Evolutionary conservation across 2,113 vertebrate species (phyloP).

Genomic region (Ictidomys tridecemlineatus): DNA sequence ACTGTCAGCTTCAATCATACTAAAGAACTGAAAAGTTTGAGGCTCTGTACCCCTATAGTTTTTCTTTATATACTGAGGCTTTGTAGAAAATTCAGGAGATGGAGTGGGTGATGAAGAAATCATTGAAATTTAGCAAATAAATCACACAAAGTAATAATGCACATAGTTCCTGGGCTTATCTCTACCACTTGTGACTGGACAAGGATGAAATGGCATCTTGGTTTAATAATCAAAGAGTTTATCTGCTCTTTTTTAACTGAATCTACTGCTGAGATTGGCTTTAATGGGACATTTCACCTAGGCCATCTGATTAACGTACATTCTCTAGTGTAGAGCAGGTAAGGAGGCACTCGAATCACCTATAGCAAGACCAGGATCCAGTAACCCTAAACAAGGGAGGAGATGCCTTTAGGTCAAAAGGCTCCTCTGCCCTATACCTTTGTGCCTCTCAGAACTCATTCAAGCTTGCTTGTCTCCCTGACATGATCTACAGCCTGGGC

Average conservation of each 20-base stretch:
- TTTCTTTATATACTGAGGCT: slow-evolving; percentile 51
- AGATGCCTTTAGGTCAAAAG: slow-evolving; percentile 20
- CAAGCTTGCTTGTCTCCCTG: background rate
- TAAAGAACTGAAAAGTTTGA: slow-evolving; percentile 10
- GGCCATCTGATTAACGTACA: slow-evolving; percentile 6
- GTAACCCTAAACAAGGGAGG: slow-evolving; percentile 8
- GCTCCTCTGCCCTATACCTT: background rate
- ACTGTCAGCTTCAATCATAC: slow-evolving; percentile 40
- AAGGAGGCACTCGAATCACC: background rate
- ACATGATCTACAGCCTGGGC: background rate
- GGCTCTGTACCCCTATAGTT: background rate
- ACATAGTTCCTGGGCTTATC: slow-evolving; percentile 31
- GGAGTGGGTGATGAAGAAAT: slow-evolving; percentile 18
- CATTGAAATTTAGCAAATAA: slow-evolving; percentile 45
- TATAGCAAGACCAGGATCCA: slow-evolving; percentile 20
- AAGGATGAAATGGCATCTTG: slow-evolving; percentile 54
- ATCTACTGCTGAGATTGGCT: slow-evolving; percentile 51
- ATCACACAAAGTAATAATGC: slow-evolving; percentile 40
- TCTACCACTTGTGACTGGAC: slow-evolving; percentile 16
- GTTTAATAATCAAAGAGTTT: slow-evolving; percentile 45
- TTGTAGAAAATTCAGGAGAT: slow-evolving; percentile 44
- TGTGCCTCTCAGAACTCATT: background rate
- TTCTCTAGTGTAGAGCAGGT: slow-evolving; percentile 29
- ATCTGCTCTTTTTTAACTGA: slow-evolving; percentile 33
- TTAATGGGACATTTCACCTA: slow-evolving; percentile 15